Percentiles rank a stretch among this genome's conserved stretches.
Evolutionary conservation across 2,888 invertebrate genomes (phyloP).

Genomic region (Cryptocephalus moraei): DNA sequence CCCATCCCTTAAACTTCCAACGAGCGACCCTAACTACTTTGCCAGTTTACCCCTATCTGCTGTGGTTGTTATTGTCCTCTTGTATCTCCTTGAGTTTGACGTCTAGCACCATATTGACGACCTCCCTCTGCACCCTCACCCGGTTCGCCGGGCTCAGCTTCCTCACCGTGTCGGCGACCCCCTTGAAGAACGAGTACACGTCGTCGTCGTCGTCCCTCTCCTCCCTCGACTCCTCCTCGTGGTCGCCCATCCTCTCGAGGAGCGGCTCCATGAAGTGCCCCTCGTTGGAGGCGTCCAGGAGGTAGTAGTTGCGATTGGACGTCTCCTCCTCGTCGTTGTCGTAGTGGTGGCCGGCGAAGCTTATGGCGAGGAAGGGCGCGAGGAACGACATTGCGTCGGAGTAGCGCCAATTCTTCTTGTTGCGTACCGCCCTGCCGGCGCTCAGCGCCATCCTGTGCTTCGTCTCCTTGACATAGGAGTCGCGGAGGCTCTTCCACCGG

Average conservation of each 20-base stretch:
- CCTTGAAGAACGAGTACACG: constrained; percentile 16
- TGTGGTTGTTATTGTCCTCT: constrained; percentile 2
- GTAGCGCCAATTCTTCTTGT: constrained; percentile 13
- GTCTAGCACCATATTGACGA: constrained; percentile 16
- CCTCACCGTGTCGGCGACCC: constrained; percentile 16
- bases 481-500: constrained; percentile 17
- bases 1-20: too few relatives aligned
- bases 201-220: constrained; percentile 7
- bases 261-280: constrained; percentile 6
- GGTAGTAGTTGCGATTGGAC: background rate
- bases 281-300: background rate
- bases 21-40: too few relatives aligned
- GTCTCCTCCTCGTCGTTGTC: constrained; percentile 5
- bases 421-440: constrained; percentile 8
- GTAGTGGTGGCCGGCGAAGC: constrained; percentile 4
- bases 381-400: constrained; percentile 13
- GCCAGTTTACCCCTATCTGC: too few relatives aligned
- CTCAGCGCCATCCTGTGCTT: constrained; percentile 11
- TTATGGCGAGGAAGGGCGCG: constrained; percentile 10
- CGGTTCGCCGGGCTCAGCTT: constrained; percentile 15
- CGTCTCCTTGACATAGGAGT: constrained; percentile 15
- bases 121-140: constrained; percentile 13
- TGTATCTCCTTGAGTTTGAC: constrained; percentile 12
- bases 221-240: background rate
- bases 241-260: background rate